Evolutionary conservation across 1,140 invertebrate species (phyloP).

Genomic region (Streblospio benedicti): DNA sequence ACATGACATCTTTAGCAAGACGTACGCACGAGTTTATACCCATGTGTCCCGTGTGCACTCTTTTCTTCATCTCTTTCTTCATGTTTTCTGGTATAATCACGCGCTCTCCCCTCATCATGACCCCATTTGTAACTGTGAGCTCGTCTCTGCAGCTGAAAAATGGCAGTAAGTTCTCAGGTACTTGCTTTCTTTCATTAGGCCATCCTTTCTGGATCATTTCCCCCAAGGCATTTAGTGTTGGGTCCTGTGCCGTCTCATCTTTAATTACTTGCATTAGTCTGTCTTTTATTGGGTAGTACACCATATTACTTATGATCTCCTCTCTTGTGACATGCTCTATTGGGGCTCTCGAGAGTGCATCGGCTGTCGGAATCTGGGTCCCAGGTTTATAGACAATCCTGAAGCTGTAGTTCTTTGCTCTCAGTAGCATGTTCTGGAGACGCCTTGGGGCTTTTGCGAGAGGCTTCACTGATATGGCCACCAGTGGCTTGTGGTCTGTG

Average conservation of each 20-base stretch:
- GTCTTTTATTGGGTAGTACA: no score
- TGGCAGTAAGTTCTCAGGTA: neutral
- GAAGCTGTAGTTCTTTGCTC: constrained; percentile 3
- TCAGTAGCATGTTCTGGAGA: constrained; percentile 7
- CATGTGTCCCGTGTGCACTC: neutral
- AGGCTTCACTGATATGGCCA: constrained; percentile 21
- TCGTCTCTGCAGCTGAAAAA: constrained; percentile 2
- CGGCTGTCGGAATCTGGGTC: constrained; percentile 45
- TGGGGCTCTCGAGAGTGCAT: constrained; percentile 17
- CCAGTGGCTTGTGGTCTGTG: constrained; percentile 42
- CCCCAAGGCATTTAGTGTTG: no score
- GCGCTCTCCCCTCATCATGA: neutral
- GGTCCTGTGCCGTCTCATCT: no score
- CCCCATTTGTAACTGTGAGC: neutral
- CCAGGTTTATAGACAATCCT: neutral
- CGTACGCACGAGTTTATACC: constrained; percentile 1
- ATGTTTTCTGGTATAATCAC: neutral
- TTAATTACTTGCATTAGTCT: no score
- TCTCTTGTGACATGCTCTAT: neutral
- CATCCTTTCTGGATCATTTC: neutral
- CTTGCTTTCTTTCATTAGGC: neutral
- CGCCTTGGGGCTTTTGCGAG: constrained; percentile 8
- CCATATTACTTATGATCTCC: no score
- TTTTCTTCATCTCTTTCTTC: neutral
- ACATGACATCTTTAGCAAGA: neutral